Evolutionary conservation across 2,797 vertebrate genomes (phyloP).

Genomic region (Sebastes kiyomatsui): DNA sequence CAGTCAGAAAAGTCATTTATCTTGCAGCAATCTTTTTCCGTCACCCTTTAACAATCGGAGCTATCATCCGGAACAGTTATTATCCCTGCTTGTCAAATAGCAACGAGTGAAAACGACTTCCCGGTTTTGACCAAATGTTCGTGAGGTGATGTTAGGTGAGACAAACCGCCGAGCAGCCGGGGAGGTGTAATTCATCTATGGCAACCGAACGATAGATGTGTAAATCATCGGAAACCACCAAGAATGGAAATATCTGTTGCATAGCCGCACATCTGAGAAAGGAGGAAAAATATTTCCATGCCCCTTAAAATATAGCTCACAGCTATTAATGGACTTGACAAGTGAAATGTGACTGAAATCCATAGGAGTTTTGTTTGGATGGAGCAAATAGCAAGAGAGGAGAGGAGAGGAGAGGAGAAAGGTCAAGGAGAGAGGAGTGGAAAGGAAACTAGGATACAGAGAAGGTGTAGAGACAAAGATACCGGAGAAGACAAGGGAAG

Average conservation of each 20-base stretch:
- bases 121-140: slow-evolving; percentile 38
- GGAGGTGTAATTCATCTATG: slow-evolving; percentile 31
- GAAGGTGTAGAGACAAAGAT: neutral
- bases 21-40: slow-evolving; percentile 50
- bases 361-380: slow-evolving; percentile 21
- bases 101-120: slow-evolving; percentile 46
- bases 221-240: slow-evolving; percentile 48
- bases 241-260: slow-evolving; percentile 49
- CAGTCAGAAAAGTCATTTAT: slow-evolving; percentile 67
- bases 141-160: slow-evolving; percentile 15
- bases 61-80: slow-evolving; percentile 47
- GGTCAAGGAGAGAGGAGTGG: neutral
- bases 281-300: slow-evolving; percentile 39
- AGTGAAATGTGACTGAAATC: slow-evolving; percentile 11
- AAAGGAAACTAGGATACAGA: too few relatives aligned
- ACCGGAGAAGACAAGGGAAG: neutral
- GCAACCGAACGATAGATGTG: slow-evolving; percentile 26
- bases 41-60: slow-evolving; percentile 21
- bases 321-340: slow-evolving; percentile 3
- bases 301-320: slow-evolving; percentile 28
- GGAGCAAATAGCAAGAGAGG: neutral
- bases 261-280: slow-evolving; percentile 15
- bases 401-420: neutral
- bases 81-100: slow-evolving; percentile 56
- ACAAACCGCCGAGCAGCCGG: slow-evolving; percentile 6